These are phyloP conservation scores for Mystacides longicornis DNA, from an alignment of 2,888 invertebrate genomes.

Conservation along the genomic window DNA sequence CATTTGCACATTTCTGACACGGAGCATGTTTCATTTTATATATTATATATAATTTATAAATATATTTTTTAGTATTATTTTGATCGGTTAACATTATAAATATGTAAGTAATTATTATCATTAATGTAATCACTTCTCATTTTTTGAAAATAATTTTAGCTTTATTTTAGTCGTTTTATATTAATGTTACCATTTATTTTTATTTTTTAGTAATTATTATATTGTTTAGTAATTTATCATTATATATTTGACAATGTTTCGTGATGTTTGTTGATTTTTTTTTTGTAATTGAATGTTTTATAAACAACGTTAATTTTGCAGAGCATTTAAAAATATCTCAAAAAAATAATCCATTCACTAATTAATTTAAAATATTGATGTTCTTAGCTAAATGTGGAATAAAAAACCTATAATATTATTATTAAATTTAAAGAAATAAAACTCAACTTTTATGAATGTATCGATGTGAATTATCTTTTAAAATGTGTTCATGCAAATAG, in stretches of 20 bases:
- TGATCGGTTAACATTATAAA: background rate
- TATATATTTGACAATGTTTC: conserved; percentile 9
- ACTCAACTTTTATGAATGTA: too few species aligned
- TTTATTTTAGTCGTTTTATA: conserved; percentile 9
- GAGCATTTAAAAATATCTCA: too few species aligned
- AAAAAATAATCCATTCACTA: background rate
- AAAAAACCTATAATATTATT: too few species aligned
- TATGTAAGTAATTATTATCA: background rate
- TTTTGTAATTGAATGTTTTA: conserved; percentile 11
- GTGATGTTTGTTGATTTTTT: conserved; percentile 5
- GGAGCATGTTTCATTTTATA: too few species aligned
- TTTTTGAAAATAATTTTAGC: background rate
- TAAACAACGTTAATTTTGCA: too few species aligned
- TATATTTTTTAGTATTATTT: background rate
- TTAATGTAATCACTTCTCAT: background rate
- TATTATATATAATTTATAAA: too few species aligned
- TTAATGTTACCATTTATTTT: conserved; percentile 20
- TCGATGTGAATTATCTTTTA: too few species aligned
- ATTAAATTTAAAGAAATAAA: too few species aligned
- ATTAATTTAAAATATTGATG: background rate
- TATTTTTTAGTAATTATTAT: background rate
- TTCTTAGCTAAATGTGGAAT: background rate
- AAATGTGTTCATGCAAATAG: too few species aligned
- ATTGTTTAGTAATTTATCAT: background rate
- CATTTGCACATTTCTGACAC: too few species aligned